phyloP scores from a whole-genome alignment of 2,797 vertebrate species.

The Chiroxiphia lanceolata region DNA sequence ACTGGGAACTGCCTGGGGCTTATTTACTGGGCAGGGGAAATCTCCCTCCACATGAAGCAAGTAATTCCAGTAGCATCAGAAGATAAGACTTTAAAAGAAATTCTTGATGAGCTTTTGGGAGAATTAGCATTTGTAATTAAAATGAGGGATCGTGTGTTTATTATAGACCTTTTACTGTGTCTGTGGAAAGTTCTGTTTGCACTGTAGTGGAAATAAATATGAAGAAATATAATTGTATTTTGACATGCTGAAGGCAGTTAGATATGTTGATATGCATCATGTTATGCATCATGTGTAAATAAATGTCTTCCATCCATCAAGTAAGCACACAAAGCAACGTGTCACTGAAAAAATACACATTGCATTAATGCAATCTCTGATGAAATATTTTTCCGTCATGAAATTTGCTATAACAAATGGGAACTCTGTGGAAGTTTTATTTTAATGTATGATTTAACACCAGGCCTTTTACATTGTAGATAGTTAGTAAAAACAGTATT shows the following conservation, averaged over 20 bases:
- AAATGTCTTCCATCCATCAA: constrained; percentile 19
- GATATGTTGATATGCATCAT: neutral
- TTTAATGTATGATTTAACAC: constrained; percentile 16
- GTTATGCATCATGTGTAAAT: constrained; percentile 26
- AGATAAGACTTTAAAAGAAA: neutral
- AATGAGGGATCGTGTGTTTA: neutral
- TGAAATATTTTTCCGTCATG: constrained; percentile 4
- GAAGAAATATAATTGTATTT: neutral
- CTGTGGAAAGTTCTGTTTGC: neutral
- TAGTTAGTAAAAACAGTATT: neutral
- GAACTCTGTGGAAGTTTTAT: neutral
- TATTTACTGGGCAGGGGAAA: neutral
- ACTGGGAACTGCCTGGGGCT: neutral
- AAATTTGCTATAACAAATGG: constrained; percentile 10
- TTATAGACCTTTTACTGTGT: neutral
- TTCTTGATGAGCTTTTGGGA: neutral
- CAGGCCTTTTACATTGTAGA: neutral
- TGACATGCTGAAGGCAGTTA: neutral
- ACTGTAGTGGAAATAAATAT: neutral
- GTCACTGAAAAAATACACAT: constrained; percentile 28
- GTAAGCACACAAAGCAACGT: neutral
- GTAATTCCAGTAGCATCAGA: neutral
- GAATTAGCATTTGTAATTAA: neutral
- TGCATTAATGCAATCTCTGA: constrained; percentile 16
- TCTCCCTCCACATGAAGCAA: neutral